These are phyloP conservation scores for Stegophylla sp. DNA, from an alignment of 2,888 invertebrate species.

Conservation along the genomic window DNA sequence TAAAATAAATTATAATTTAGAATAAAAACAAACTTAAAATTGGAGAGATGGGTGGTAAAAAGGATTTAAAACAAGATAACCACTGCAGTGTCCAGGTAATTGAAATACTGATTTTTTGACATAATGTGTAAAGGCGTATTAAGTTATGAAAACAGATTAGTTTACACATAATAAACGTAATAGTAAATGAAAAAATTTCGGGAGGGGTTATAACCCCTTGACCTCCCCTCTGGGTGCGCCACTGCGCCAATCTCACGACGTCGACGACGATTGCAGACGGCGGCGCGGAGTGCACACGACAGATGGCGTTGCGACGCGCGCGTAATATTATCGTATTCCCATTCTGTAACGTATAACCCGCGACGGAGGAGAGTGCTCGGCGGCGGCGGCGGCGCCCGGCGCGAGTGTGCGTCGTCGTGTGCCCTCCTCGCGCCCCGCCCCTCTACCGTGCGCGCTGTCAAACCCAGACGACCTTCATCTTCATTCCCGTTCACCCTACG, in stretches of 20 bases:
- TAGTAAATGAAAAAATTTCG: too few species aligned
- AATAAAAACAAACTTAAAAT: too few species aligned
- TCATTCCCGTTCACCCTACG: conserved; percentile 54
- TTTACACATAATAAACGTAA: too few species aligned
- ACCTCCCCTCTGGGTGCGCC: neutral
- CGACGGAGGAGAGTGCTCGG: too few species aligned
- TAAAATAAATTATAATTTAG: too few species aligned
- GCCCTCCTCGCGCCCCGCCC: neutral
- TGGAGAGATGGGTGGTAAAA: too few species aligned
- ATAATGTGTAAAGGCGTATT: too few species aligned
- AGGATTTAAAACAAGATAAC: too few species aligned
- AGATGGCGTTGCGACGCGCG: conserved; percentile 49
- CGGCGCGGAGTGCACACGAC: neutral
- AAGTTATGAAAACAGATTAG: too few species aligned
- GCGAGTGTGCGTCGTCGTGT: conserved; percentile 2
- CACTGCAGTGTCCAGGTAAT: too few species aligned
- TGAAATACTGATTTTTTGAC: too few species aligned
- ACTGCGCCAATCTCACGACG: neutral
- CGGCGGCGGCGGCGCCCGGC: conserved; percentile 1
- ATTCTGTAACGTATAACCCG: neutral
- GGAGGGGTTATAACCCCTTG: neutral
- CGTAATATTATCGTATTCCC: conserved; percentile 27
- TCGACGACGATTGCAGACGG: neutral
- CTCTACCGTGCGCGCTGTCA: conserved; percentile 13
- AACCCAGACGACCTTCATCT: conserved; percentile 59